A percentile compares a stretch with the other conserved stretches of the same genome.
Conservation (phyloP, 2,113 vertebrate genomes). For the Neodon shergylaensis region DNA sequence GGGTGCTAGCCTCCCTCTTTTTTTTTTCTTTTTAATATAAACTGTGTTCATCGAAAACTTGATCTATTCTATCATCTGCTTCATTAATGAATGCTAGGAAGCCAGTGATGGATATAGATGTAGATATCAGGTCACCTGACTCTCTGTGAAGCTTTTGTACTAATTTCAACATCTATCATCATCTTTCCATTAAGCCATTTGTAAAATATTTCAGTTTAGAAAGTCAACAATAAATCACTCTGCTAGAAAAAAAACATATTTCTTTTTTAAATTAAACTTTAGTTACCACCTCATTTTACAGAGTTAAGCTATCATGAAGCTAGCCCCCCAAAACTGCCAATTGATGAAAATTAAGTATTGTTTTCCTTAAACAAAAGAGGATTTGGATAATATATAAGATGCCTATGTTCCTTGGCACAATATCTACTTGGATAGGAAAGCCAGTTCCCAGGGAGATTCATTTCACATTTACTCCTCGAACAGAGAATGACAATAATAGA, state of each 20-base stretch:
- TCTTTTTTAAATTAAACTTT: slow-evolving; percentile 59
- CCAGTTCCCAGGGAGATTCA: slow-evolving; percentile 68
- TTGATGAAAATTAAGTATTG: slow-evolving; percentile 47
- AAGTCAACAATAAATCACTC: slow-evolving; percentile 70
- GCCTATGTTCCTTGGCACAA: slow-evolving; percentile 33
- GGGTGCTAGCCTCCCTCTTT: slow-evolving; percentile 15
- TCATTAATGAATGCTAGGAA: slow-evolving; percentile 67
- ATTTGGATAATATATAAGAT: neutral
- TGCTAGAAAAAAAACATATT: slow-evolving; percentile 20
- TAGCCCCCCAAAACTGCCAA: slow-evolving; percentile 27
- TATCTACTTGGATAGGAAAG: neutral
- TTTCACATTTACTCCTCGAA: slow-evolving; percentile 54
- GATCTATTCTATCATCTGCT: slow-evolving; percentile 71
- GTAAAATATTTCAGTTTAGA: slow-evolving; percentile 70
- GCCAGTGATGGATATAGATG: slow-evolving; percentile 70
- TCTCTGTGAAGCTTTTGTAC: slow-evolving; percentile 71
- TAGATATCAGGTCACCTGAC: slow-evolving; percentile 75
- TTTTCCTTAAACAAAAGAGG: neutral
- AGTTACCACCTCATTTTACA: slow-evolving; percentile 57
- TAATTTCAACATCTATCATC: slow-evolving; percentile 80
- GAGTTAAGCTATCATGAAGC: neutral
- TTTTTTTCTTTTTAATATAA: slow-evolving; percentile 62
- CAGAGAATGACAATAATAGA: slow-evolving; percentile 41
- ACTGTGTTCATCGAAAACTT: slow-evolving; percentile 32
- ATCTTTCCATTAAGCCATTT: slow-evolving; percentile 77